Percentiles rank a stretch among this genome's conserved stretches.
Conservation (phyloP, 2,797 vertebrate species). For the Argyrosomus regius region DNA sequence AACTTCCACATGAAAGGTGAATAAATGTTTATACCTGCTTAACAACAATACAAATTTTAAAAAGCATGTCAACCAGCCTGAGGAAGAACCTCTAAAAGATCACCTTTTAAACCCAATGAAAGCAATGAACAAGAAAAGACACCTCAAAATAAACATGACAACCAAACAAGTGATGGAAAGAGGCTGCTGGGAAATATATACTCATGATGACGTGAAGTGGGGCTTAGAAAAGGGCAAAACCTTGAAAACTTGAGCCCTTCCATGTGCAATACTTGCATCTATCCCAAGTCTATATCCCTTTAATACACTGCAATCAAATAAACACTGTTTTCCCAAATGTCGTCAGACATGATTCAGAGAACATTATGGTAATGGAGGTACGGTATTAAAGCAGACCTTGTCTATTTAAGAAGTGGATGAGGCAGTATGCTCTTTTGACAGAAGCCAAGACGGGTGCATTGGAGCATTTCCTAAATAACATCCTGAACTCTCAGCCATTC, state of each 20-base stretch:
- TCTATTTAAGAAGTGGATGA: slow-evolving; percentile 8
- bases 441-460: neutral
- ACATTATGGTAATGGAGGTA: slow-evolving; percentile 5
- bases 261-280: slow-evolving; percentile 28
- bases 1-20: neutral
- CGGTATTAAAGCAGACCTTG: slow-evolving; percentile 12
- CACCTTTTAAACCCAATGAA: slow-evolving; percentile 1
- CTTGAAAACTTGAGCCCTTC: slow-evolving; percentile 9
- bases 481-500: slow-evolving; percentile 22
- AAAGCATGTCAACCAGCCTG: neutral
- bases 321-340: slow-evolving; percentile 28
- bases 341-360: slow-evolving; percentile 30
- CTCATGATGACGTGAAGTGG: slow-evolving; percentile 3
- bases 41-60: slow-evolving; percentile 2
- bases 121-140: neutral
- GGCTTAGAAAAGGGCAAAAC: slow-evolving; percentile 29
- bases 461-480: slow-evolving; percentile 34
- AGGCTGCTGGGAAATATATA: slow-evolving; percentile 7
- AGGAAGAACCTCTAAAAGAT: neutral
- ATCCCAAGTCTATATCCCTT: slow-evolving; percentile 18
- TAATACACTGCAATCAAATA: slow-evolving; percentile 29
- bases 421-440: slow-evolving; percentile 6
- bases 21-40: neutral
- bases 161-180: slow-evolving; percentile 33
- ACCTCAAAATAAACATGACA: slow-evolving; percentile 9